These are phyloP conservation scores for Melanocharis versteri DNA, from an alignment of 2,113 vertebrate species.

Conservation along the genomic window DNA sequence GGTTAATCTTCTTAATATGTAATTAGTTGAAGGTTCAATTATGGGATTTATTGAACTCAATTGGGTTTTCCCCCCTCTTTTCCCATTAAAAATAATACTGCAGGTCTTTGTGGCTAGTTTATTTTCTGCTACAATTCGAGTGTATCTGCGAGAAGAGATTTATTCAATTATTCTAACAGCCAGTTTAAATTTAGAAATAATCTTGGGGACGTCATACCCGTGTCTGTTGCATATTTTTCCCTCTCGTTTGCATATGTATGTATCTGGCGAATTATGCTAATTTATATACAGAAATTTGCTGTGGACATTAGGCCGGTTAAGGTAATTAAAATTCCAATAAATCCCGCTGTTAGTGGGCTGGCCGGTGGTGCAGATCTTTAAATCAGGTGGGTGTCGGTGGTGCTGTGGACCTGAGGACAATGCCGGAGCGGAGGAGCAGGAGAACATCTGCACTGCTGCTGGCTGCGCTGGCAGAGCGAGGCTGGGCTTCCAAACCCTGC, in stretches of 20 bases:
- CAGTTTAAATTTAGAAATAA: slow-evolving; percentile 6
- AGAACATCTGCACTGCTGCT: not conserved
- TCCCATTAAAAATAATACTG: not conserved
- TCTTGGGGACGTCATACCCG: not conserved
- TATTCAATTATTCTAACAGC: not conserved
- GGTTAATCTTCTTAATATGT: slow-evolving; percentile 51
- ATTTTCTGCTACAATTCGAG: not conserved
- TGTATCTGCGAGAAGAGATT: not conserved
- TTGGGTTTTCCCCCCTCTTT: not conserved
- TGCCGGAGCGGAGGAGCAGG: not conserved
- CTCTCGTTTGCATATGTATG: not conserved
- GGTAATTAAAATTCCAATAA: not conserved
- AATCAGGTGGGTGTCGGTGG: slow-evolving; percentile 3
- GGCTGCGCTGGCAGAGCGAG: not conserved
- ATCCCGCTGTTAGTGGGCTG: not conserved
- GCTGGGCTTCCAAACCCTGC: not conserved
- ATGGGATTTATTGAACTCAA: slow-evolving; percentile 28
- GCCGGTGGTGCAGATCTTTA: not conserved
- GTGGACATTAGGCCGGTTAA: not conserved
- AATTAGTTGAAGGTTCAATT: slow-evolving; percentile 51
- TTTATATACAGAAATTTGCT: not conserved
- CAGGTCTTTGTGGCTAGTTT: not conserved
- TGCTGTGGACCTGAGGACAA: slow-evolving; percentile 3
- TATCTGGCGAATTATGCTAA: not conserved
- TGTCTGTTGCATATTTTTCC: not conserved